Evolutionary conservation across 2,888 invertebrate genomes (phyloP).

Genomic region (Frankliniella intonsa): DNA sequence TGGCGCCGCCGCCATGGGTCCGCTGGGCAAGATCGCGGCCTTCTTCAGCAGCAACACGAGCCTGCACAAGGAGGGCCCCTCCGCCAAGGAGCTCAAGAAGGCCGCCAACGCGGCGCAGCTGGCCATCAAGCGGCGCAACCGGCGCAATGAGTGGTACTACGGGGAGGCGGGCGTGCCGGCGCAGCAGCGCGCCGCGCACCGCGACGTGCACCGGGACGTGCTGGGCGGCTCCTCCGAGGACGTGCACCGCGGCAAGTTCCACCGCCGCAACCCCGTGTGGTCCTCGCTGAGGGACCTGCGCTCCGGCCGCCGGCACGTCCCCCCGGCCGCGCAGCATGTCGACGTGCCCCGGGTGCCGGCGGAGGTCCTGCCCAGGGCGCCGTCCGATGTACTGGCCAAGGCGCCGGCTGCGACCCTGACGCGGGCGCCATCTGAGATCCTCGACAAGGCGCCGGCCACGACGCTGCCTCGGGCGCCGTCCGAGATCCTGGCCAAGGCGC

Average conservation of each 20-base stretch:
- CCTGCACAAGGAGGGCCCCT: slow-evolving; percentile 32
- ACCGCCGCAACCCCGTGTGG: slow-evolving; percentile 8
- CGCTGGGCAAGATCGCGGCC: slow-evolving; percentile 58
- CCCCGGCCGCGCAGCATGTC: slow-evolving; percentile 40
- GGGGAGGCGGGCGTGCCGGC: slow-evolving; percentile 3
- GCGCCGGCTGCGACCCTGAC: not conserved
- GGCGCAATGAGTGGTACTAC: slow-evolving; percentile 23
- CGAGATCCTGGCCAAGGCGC: not conserved
- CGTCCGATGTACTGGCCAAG: not conserved
- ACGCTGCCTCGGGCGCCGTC: not conserved
- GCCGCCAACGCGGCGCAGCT: slow-evolving; percentile 27
- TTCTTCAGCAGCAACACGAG: slow-evolving; percentile 52
- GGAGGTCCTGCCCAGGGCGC: not conserved
- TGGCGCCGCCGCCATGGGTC: slow-evolving; percentile 48
- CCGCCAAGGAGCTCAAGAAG: slow-evolving; percentile 29
- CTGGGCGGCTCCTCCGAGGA: slow-evolving; percentile 1
- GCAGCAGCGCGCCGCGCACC: not conserved
- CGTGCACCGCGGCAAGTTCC: not conserved
- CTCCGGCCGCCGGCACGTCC: slow-evolving; percentile 33
- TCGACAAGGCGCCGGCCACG: not conserved
- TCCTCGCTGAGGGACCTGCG: slow-evolving; percentile 36
- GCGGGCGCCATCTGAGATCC: not conserved
- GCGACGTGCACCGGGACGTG: too few relatives aligned
- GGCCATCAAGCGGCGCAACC: slow-evolving; percentile 10
- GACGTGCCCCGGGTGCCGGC: not conserved